Evolutionary conservation across 1,140 invertebrate species (phyloP).

Genomic region (Parapsyche elsis): DNA sequence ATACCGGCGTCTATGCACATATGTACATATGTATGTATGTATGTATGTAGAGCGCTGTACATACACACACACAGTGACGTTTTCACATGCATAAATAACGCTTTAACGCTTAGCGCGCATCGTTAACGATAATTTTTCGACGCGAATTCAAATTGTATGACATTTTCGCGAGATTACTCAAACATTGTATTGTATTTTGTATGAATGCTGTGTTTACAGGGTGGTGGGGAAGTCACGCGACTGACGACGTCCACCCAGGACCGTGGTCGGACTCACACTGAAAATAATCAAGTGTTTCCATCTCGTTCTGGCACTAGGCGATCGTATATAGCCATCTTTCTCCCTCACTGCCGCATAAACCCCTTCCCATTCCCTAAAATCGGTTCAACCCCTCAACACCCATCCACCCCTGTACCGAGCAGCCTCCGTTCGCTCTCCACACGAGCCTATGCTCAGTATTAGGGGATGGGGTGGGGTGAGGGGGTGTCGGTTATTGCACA

Average conservation of each 20-base stretch:
- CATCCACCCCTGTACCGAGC: not conserved
- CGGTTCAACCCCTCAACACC: not conserved
- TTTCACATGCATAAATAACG: not conserved
- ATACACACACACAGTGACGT: not conserved
- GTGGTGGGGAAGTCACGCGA: slow-evolving; percentile 10
- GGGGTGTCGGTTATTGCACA: slow-evolving; percentile 40
- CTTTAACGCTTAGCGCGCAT: not conserved
- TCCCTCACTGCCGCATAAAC: slow-evolving; percentile 48
- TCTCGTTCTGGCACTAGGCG: slow-evolving; percentile 11
- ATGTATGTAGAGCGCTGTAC: not conserved
- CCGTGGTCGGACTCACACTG: slow-evolving; percentile 42
- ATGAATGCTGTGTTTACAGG: slow-evolving; percentile 44
- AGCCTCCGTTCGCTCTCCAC: slow-evolving; percentile 3
- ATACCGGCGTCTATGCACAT: not conserved
- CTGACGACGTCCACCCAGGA: slow-evolving; percentile 25
- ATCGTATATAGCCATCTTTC: slow-evolving; percentile 41
- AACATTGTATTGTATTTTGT: too few relatives aligned
- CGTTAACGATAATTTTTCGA: not conserved
- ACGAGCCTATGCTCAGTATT: slow-evolving; percentile 34
- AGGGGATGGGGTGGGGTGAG: slow-evolving; percentile 4
- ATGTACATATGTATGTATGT: not conserved
- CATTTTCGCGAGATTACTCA: not conserved
- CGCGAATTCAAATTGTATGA: not conserved
- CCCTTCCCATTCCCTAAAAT: not conserved
- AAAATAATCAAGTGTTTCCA: slow-evolving; percentile 29